These are phyloP conservation scores for Margarornis squamiger DNA, from an alignment of 2,797 vertebrate species.

Conservation along the genomic window DNA sequence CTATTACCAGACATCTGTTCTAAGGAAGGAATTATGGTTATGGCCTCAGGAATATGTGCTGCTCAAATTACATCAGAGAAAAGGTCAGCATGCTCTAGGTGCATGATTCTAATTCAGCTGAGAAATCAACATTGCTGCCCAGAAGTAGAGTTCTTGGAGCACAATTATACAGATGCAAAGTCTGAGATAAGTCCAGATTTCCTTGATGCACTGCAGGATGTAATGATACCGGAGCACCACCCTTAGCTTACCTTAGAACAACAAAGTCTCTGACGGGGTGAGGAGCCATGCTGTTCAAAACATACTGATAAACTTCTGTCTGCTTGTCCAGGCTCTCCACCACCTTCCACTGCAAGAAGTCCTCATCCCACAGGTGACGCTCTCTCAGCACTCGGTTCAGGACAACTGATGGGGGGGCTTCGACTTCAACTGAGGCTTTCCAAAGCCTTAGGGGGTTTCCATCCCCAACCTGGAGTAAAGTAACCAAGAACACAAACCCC, in stretches of 20 bases:
- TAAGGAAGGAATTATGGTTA: constrained; percentile 48
- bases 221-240: neutral
- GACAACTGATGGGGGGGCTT: constrained; percentile 92
- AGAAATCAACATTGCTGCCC: neutral
- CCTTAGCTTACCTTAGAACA: constrained; percentile 86
- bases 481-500: neutral
- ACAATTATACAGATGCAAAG: neutral
- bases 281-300: constrained; percentile 93
- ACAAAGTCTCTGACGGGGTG: constrained; percentile 93
- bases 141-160: neutral
- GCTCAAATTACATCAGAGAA: constrained; percentile 34
- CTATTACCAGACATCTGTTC: constrained; percentile 52
- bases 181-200: neutral
- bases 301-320: constrained; percentile 94
- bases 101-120: constrained; percentile 6
- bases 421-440: constrained; percentile 93
- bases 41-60: constrained; percentile 30
- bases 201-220: neutral
- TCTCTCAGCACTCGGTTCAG: constrained; percentile 93
- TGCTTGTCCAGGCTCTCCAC: constrained; percentile 91
- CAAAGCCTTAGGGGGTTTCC: constrained; percentile 90
- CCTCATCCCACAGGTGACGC: constrained; percentile 96
- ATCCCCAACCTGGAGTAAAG: constrained; percentile 86
- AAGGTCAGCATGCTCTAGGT: constrained; percentile 53
- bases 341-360: constrained; percentile 95